A percentile compares a stretch with the other conserved stretches of the same genome.
These are phyloP conservation scores for Physella acuta DNA, from an alignment of 1,140 invertebrate genomes.

Conservation along the genomic window DNA sequence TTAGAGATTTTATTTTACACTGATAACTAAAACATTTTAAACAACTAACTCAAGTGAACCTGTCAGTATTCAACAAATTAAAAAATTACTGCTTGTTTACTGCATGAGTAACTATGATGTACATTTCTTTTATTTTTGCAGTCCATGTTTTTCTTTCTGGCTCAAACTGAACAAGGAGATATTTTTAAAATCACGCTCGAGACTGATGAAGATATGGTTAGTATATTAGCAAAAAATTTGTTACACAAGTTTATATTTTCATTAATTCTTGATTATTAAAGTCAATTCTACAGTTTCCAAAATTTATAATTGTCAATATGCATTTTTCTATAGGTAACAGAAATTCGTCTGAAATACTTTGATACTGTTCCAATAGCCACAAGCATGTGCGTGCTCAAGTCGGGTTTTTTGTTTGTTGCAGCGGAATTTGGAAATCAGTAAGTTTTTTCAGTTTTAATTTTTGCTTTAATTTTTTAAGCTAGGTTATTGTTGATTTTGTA, in stretches of 20 bases:
- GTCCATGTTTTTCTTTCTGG: constrained; percentile 92
- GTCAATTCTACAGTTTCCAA: no score
- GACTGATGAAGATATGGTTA: constrained; percentile 90
- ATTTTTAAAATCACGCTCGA: constrained; percentile 78
- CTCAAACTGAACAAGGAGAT: constrained; percentile 78
- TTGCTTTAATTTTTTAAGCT: neutral
- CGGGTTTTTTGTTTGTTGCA: constrained; percentile 97
- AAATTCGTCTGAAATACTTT: constrained; percentile 99
- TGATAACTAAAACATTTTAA: no score
- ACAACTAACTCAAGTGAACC: no score
- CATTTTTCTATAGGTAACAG: constrained; percentile 74
- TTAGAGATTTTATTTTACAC: no score
- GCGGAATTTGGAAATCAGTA: constrained; percentile 99
- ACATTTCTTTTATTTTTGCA: constrained; percentile 47
- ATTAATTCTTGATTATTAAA: no score
- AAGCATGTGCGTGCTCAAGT: constrained; percentile 96
- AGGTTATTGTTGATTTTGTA: neutral
- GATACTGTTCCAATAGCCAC: constrained; percentile 96
- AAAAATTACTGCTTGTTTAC: no score
- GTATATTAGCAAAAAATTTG: no score
- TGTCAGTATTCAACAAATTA: neutral
- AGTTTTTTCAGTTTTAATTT: constrained; percentile 62
- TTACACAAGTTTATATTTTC: no score
- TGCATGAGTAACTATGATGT: no score
- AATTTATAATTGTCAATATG: no score